Percentiles rank a stretch among this genome's conserved stretches.
Conservation (phyloP, 2,797 vertebrate species). For the Glyptemys insculpta region DNA sequence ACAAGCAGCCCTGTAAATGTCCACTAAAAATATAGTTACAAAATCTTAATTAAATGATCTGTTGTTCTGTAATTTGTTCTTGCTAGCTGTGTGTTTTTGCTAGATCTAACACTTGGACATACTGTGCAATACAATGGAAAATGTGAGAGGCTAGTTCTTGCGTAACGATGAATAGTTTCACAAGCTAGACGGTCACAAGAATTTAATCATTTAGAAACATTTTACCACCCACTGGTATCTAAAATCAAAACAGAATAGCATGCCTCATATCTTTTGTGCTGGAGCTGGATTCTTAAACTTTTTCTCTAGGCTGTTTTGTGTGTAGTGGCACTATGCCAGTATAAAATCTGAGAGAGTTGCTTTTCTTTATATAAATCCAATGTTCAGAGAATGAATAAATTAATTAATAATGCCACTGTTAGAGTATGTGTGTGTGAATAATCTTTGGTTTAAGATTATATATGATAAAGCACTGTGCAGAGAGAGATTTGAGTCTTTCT, state of each 20-base stretch:
- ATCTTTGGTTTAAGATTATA: constrained; percentile 6
- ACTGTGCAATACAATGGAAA: constrained; percentile 56
- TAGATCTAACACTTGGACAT: constrained; percentile 51
- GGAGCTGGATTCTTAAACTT: not conserved
- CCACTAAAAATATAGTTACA: constrained; percentile 55
- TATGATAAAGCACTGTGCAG: not conserved
- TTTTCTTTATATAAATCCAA: not conserved
- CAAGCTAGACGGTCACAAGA: constrained; percentile 11
- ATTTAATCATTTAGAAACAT: not conserved
- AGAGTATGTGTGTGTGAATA: constrained; percentile 4
- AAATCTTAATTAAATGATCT: constrained; percentile 66
- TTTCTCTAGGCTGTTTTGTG: not conserved
- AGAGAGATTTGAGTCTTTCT: not conserved
- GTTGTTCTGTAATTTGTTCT: constrained; percentile 49
- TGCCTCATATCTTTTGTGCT: constrained; percentile 65
- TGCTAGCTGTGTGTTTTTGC: constrained; percentile 52
- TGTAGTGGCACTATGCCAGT: not conserved
- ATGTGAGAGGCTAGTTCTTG: constrained; percentile 30
- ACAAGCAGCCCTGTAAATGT: constrained; percentile 35
- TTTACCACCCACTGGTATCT: not conserved
- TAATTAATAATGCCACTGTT: not conserved
- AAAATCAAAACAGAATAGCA: not conserved
- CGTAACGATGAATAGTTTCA: constrained; percentile 26
- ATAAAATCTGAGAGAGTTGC: constrained; percentile 6
- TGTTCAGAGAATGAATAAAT: not conserved